These are phyloP conservation scores for Eolophus roseicapilla DNA, from an alignment of 2,113 vertebrate species.

Conservation along the genomic window DNA sequence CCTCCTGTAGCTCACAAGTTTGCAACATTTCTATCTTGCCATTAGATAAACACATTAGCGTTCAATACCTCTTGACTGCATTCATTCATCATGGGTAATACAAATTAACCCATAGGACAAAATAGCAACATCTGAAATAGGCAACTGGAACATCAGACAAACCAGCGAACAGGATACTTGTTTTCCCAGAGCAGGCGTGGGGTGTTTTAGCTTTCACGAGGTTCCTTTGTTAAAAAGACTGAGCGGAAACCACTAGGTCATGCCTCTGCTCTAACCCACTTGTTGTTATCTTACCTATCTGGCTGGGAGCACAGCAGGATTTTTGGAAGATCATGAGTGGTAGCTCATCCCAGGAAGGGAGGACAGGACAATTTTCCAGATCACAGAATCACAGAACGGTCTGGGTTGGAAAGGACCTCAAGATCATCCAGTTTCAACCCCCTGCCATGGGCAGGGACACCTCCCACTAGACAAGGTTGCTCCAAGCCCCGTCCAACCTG, in stretches of 20 bases:
- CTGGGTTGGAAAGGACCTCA: background rate
- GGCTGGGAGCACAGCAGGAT: background rate
- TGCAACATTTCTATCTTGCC: slow-evolving; percentile 72
- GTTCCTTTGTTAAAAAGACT: background rate
- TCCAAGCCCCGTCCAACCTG: background rate
- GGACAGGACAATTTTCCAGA: background rate
- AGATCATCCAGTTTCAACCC: background rate
- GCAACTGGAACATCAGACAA: background rate
- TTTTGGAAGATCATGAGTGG: background rate
- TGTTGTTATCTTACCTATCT: background rate
- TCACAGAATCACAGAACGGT: background rate
- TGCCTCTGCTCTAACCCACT: background rate
- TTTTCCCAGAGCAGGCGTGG: background rate
- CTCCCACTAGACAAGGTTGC: background rate
- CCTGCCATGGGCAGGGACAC: background rate
- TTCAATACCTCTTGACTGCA: slow-evolving; percentile 29
- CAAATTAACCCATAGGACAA: background rate
- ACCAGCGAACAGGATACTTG: rapidly evolving
- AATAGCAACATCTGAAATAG: background rate
- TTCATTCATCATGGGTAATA: background rate
- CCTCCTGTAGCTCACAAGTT: slow-evolving; percentile 71
- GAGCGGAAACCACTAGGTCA: background rate
- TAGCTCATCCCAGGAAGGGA: background rate
- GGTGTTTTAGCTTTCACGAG: background rate
- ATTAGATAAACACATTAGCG: slow-evolving; percentile 68